Percentiles rank a stretch among this genome's conserved stretches.
These are phyloP conservation scores for Drosophila macrospina DNA, from an alignment of 2,888 invertebrate species.

Conservation along the genomic window DNA sequence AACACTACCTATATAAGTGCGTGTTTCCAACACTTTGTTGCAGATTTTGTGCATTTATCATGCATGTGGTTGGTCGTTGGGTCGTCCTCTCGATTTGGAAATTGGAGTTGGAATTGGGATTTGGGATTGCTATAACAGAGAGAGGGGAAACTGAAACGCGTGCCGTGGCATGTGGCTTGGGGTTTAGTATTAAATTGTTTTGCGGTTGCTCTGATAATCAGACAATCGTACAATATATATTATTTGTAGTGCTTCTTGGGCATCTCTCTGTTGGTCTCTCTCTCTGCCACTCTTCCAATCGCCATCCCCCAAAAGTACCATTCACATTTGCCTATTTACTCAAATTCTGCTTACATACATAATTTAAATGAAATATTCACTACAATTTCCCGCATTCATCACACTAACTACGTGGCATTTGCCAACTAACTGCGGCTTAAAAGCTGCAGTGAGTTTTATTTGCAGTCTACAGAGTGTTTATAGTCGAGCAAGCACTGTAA, in stretches of 20 bases:
- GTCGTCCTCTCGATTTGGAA: slow-evolving; percentile 18
- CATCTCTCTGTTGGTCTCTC: neutral
- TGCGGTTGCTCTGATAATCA: slow-evolving; percentile 78
- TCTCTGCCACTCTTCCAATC: too few species aligned
- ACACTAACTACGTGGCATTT: slow-evolving; percentile 41
- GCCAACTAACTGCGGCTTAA: slow-evolving; percentile 32
- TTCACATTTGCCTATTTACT: slow-evolving; percentile 41
- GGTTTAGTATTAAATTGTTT: slow-evolving; percentile 82
- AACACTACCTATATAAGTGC: slow-evolving; percentile 60
- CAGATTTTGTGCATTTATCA: slow-evolving; percentile 83
- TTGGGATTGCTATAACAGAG: slow-evolving; percentile 16
- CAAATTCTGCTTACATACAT: slow-evolving; percentile 61
- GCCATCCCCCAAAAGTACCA: neutral
- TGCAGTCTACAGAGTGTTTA: neutral
- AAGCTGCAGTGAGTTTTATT: slow-evolving; percentile 13
- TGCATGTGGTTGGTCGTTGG: slow-evolving; percentile 50
- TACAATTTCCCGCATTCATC: slow-evolving; percentile 57
- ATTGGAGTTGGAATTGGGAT: slow-evolving; percentile 23
- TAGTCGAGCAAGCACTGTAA: too few species aligned
- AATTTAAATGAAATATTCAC: slow-evolving; percentile 73
- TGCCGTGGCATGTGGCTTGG: slow-evolving; percentile 78
- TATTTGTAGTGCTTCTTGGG: slow-evolving; percentile 60
- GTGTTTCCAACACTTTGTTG: slow-evolving; percentile 83
- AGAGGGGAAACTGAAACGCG: slow-evolving; percentile 54
- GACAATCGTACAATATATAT: slow-evolving; percentile 76